Base-by-base conservation (phyloP, 2,888 invertebrate species). In the Leptodirus hochenwartii region DNA sequence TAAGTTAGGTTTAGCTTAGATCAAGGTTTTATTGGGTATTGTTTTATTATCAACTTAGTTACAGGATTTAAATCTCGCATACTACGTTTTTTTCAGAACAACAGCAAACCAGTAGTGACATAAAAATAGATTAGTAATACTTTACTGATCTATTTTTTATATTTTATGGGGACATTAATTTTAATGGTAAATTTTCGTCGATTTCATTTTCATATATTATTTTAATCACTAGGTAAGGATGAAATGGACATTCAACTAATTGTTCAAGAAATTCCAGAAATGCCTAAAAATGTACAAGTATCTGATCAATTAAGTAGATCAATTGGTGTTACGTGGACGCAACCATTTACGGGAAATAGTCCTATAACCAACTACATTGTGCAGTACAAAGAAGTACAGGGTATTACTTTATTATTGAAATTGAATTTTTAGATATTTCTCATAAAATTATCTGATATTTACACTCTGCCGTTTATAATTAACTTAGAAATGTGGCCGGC, bases 201-300 rank as follows among this genome's bases (percentile, higher is more conserved):
- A n/a, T n/a, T n/a, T n/a, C n/a, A n/a, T n/a, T n/a, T n/a, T n/a
- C n/a, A n/a, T n/a, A n/a, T n/a, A n/a, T n/a, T n/a, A n/a, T n/a
- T n/a, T n/a, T n/a, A n/a, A n/a, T n/a, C n/a, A n/a, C n/a, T n/a
- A n/a, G n/a, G n/a, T n/a, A 76, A 79, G 43, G 90, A 88, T 46
- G 79, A 84, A 53, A 81, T 87, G 72, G 74, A 79, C 30, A 81
- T 88, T 51, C 81, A 87, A 49, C 66, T 91, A 35, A 77, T 87
- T 29, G 82, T 91, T 15, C 84, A 90, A 62, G 76, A 90, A 64
- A 78, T 80, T 23, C 88, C 90, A 2, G 90, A 90, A 54, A 74
- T 81, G 51, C 88, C 90, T 3, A 74, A 77, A 49, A 82, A 84
- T 49, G 71, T 88, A 39, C 67, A 79, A 41, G 76, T 87, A 29